Conservation (phyloP, 1,140 invertebrate genomes). For the Oreohelix idahoensis region DNA sequence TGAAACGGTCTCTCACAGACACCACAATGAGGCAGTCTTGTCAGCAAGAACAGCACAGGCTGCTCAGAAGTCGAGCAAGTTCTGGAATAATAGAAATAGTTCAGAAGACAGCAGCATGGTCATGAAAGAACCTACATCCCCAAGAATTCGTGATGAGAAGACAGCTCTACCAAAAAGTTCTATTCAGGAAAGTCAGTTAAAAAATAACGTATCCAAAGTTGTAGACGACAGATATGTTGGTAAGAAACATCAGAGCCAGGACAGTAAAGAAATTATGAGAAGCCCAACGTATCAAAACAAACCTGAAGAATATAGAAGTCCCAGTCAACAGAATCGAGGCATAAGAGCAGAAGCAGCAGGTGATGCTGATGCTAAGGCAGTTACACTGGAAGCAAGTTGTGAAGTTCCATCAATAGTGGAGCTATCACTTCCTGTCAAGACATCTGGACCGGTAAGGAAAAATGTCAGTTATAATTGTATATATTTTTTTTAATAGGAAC, state of each 20-base stretch:
- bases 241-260: not conserved
- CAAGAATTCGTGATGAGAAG: no score
- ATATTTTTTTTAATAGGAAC: not conserved
- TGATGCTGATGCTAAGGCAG: not conserved
- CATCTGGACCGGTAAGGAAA: not conserved
- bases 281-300: not conserved
- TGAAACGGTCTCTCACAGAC: not conserved
- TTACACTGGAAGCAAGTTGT: not conserved
- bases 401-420: not conserved
- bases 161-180: no score
- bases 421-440: not conserved
- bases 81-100: not conserved
- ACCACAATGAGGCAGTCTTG: not conserved
- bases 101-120: not conserved
- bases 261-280: not conserved
- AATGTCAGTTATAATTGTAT: not conserved
- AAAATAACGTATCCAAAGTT: not conserved
- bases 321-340: not conserved
- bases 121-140: not conserved
- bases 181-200: not conserved
- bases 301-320: not conserved
- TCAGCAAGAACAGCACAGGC: not conserved
- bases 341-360: not conserved
- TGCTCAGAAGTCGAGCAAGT: not conserved
- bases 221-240: not conserved